phyloP scores from a whole-genome alignment of 2,113 vertebrate genomes.

The Columba livia region DNA sequence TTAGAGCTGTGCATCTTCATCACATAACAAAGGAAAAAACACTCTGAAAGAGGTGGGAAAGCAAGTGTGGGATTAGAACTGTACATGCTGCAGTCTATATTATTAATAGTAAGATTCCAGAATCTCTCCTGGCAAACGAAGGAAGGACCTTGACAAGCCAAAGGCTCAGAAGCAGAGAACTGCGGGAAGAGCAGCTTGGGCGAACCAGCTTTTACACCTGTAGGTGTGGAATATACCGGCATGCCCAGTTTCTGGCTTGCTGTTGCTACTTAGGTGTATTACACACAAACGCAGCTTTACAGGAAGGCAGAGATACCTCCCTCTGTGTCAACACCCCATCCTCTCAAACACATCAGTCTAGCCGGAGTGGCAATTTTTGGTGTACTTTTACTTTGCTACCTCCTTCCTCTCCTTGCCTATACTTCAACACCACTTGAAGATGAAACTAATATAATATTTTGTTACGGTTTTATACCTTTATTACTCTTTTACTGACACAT shows the following conservation, averaged over 20 bases:
- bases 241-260: rapidly evolving
- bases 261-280: background rate
- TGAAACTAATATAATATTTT: background rate
- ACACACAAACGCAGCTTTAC: background rate
- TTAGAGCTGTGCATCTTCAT: background rate
- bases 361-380: background rate
- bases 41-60: background rate
- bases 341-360: background rate
- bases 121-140: background rate
- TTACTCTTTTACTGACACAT: background rate
- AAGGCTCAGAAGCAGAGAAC: background rate
- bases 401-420: background rate
- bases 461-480: background rate
- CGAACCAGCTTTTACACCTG: background rate
- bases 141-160: background rate
- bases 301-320: background rate
- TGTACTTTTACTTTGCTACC: background rate
- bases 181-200: background rate
- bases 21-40: rapidly evolving
- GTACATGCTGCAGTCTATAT: background rate
- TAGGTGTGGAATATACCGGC: background rate
- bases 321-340: background rate
- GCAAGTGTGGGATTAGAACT: background rate
- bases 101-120: background rate
- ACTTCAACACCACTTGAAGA: background rate